Base-by-base conservation (phyloP, 2,797 vertebrate genomes). In the Intellagama lesueurii region DNA sequence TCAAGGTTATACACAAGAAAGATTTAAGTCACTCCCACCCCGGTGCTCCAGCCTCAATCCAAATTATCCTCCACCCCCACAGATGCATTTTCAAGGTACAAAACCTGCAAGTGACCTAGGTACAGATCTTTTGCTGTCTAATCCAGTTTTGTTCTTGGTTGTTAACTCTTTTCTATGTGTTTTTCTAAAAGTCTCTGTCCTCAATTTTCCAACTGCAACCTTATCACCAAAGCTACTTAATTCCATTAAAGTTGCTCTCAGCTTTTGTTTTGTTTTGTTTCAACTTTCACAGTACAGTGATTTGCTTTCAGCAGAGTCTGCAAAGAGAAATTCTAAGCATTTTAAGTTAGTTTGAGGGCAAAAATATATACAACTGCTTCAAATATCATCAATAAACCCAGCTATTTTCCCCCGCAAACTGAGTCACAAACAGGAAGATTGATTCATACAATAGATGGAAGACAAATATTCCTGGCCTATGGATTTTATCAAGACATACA, bases 401-500 rank as follows among this genome's bases (percentile, higher is more conserved):
- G 91, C 22, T 85, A 0, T 81, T 72, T n/a, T 1, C 14, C 82
- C 87, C 85, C 83, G 64, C 11, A 40, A 88, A 90, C 4, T 66
- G 68, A 76, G 87, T 88, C 49, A 83, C 83, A 73, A 91, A 87
- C 89, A 86, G 86, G 86, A 90, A 91, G 91, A 91, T 92, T 81
- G 89, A 91, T 90, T 93, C 80, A 83, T 3, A 1, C 60, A 69
- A 90, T 90, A 89, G 76, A 22, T 30, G n/a, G 83, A 83, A 92
- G 88, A 93, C 87, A 73, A 90, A 94, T 79, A 92, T 70, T 90
- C 81, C 86, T 85, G 64, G 40, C 91, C 75, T 88, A 24, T 82
- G 69, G 92, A 92, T 94, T 95, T 95, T 93, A 93, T 91, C 88
- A 88, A 87, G 93, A 92, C 78, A 35, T 75, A 79, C 70, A 87